phyloP scores from a whole-genome alignment of 2,113 vertebrate species.

The Eclectus roratus region DNA sequence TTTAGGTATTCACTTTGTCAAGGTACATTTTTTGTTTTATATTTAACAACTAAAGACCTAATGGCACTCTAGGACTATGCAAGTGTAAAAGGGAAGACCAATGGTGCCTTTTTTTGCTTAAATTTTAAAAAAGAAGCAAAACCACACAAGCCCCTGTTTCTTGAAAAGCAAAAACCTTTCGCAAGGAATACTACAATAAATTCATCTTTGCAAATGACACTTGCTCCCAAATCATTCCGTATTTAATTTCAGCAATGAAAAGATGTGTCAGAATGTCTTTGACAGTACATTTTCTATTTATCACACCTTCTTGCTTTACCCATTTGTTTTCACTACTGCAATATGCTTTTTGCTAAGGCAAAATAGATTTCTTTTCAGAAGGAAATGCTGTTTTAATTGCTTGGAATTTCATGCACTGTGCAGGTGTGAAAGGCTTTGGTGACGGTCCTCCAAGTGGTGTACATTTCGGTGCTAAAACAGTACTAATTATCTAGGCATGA shows the following conservation, averaged over 20 bases:
- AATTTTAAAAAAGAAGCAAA: not conserved
- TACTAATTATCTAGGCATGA: conserved; percentile 40
- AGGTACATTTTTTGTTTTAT: not conserved
- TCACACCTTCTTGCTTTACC: not conserved
- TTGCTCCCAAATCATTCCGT: not conserved
- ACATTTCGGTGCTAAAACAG: conserved; percentile 48
- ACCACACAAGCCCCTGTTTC: not conserved
- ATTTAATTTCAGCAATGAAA: not conserved
- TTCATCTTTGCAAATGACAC: not conserved
- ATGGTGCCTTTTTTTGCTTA: not conserved
- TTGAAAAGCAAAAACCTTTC: not conserved
- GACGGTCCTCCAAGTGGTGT: not conserved
- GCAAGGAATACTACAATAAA: not conserved
- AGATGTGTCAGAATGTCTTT: not conserved
- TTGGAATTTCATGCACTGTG: conserved; percentile 46
- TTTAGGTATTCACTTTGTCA: not conserved
- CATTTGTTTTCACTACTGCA: not conserved
- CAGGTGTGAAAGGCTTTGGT: conserved; percentile 46
- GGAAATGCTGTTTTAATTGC: conserved; percentile 18
- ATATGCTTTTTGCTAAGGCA: not conserved
- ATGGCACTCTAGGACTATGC: not conserved
- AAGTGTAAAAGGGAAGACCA: not conserved
- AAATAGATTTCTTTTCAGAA: not conserved
- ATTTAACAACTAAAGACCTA: not conserved
- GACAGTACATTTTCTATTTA: not conserved